Percentiles rank a stretch among this genome's conserved stretches.
Conservation (phyloP, 2,888 invertebrate genomes). For the Geotrupes spiniger region DNA sequence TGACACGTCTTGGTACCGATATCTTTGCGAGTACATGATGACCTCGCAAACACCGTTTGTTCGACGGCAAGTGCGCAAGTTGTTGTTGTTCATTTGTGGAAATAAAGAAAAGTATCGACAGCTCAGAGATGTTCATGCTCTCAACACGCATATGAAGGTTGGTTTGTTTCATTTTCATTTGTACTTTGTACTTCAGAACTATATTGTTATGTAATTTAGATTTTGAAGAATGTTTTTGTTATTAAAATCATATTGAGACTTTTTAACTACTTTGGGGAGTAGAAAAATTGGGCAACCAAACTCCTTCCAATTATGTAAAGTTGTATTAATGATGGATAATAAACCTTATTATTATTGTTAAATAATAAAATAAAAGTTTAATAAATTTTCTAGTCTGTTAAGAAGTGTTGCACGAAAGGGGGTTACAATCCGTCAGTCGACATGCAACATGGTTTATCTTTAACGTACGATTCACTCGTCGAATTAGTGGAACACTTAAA, state of each 20-base stretch:
- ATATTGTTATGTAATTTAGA: too few species aligned
- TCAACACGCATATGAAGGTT: slow-evolving; percentile 83
- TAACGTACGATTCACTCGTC: slow-evolving; percentile 88
- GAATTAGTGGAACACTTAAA: slow-evolving; percentile 93
- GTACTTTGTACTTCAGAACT: too few species aligned
- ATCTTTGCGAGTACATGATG: slow-evolving; percentile 94
- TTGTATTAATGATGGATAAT: too few species aligned
- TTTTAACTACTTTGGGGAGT: too few species aligned
- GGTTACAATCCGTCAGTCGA: slow-evolving; percentile 52
- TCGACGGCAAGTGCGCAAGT: slow-evolving; percentile 87
- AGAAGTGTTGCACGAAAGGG: slow-evolving; percentile 56
- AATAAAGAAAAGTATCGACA: slow-evolving; percentile 95
- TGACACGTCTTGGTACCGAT: slow-evolving; percentile 70
- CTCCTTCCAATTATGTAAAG: too few species aligned
- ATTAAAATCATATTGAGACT: too few species aligned
- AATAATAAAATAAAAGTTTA: too few species aligned
- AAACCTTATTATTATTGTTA: too few species aligned
- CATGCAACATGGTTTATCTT: slow-evolving; percentile 53
- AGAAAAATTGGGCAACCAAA: too few species aligned
- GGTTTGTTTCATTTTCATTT: too few species aligned
- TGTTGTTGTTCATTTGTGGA: slow-evolving; percentile 88
- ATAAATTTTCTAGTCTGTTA: slow-evolving; percentile 52
- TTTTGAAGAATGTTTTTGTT: too few species aligned
- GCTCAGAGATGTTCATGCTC: slow-evolving; percentile 87
- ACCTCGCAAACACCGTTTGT: slow-evolving; percentile 85